These are phyloP conservation scores for Sandelia bainsii DNA, from an alignment of 2,797 vertebrate genomes.

Conservation along the genomic window DNA sequence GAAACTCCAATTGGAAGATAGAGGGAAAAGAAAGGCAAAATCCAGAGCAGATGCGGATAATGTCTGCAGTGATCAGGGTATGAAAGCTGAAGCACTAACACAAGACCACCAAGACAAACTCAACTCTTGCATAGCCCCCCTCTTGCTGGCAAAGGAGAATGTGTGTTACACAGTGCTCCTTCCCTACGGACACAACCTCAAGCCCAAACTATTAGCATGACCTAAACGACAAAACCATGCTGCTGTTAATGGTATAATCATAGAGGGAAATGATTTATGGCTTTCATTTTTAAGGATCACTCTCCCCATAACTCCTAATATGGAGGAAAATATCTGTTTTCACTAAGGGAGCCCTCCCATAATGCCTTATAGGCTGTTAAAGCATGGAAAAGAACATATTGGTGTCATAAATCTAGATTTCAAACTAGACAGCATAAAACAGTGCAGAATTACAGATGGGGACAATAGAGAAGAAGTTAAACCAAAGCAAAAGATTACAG, in stretches of 20 bases:
- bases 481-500: slow-evolving; percentile 68
- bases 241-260: slow-evolving; percentile 86
- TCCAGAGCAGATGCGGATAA: slow-evolving; percentile 84
- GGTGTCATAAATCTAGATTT: slow-evolving; percentile 87
- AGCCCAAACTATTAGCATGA: slow-evolving; percentile 83
- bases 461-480: slow-evolving; percentile 75
- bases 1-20: slow-evolving; percentile 81
- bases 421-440: slow-evolving; percentile 78
- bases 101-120: slow-evolving; percentile 72
- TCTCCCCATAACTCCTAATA: slow-evolving; percentile 85
- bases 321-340: slow-evolving; percentile 86
- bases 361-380: slow-evolving; percentile 84
- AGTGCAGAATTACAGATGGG: slow-evolving; percentile 69
- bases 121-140: slow-evolving; percentile 64
- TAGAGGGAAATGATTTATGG: slow-evolving; percentile 84
- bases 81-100: slow-evolving; percentile 58
- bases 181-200: slow-evolving; percentile 75
- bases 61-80: slow-evolving; percentile 60
- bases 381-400: slow-evolving; percentile 86
- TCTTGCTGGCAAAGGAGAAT: slow-evolving; percentile 50
- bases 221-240: slow-evolving; percentile 86
- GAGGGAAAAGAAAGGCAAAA: slow-evolving; percentile 66
- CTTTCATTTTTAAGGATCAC: slow-evolving; percentile 86
- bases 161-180: slow-evolving; percentile 41
- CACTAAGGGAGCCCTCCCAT: slow-evolving; percentile 80